Evolutionary conservation across 2,888 invertebrate species (phyloP).

Genomic region (Hydrotaea diabolus): DNA sequence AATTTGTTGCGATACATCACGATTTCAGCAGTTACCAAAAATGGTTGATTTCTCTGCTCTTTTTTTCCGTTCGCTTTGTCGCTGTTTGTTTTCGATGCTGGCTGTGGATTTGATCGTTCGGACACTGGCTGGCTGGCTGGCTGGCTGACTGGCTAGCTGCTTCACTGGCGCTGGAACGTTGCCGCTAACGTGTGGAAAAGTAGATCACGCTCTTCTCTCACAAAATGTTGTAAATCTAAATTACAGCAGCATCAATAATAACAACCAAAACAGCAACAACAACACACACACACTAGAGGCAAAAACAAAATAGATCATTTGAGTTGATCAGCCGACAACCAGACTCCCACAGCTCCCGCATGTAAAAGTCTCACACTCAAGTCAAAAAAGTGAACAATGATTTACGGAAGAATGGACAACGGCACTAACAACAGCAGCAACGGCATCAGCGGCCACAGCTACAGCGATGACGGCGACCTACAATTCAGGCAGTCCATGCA

Average conservation of each 20-base stretch:
- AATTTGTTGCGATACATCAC: constrained; percentile 65
- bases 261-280: constrained; percentile 31
- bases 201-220: constrained; percentile 67
- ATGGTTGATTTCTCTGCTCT: constrained; percentile 47
- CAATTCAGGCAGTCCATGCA: background rate
- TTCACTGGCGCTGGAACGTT: constrained; percentile 58
- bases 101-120: constrained; percentile 19
- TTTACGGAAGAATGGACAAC: constrained; percentile 54
- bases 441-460: constrained; percentile 6
- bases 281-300: constrained; percentile 41
- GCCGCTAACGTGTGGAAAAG: constrained; percentile 62
- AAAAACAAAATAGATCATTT: constrained; percentile 59
- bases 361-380: constrained; percentile 62
- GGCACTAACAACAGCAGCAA: constrained; percentile 15
- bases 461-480: constrained; percentile 14
- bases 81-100: background rate
- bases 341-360: constrained; percentile 66
- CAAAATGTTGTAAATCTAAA: constrained; percentile 63
- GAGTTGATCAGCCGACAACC: constrained; percentile 57
- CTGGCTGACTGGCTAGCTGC: too few relatives aligned
- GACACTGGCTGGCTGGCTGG: constrained; percentile 56
- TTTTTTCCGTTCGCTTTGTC: background rate
- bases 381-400: constrained; percentile 61
- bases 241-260: constrained; percentile 54
- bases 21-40: constrained; percentile 66